Percentiles rank a stretch among this genome's conserved stretches.
Evolutionary conservation across 2,888 invertebrate genomes (phyloP).

Genomic region (Sepioteuthis lessoniana): DNA sequence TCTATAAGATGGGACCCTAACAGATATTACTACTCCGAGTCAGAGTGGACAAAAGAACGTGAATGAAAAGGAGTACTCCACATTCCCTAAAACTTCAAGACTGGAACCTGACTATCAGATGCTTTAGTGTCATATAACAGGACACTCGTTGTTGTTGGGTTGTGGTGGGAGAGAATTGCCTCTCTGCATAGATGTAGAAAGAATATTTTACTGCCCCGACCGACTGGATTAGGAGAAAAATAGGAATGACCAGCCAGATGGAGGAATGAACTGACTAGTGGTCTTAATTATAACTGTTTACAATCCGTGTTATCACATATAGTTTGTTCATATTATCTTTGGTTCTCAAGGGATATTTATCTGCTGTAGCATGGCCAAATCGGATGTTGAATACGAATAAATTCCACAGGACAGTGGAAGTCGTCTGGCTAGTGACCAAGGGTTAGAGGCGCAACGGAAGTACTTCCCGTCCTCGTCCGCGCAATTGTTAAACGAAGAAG

Average conservation of each 20-base stretch:
- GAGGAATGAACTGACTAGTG: background rate
- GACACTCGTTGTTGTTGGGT: no score
- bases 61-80: no score
- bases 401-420: background rate
- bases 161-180: no score
- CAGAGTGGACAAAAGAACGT: no score
- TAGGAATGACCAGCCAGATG: background rate
- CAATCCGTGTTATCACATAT: background rate
- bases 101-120: no score
- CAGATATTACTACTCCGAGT: no score
- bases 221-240: no score
- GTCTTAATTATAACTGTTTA: background rate
- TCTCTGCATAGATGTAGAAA: no score
- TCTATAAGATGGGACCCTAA: no score
- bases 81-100: no score
- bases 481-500: background rate
- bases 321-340: background rate
- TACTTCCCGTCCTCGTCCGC: background rate
- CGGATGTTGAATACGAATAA: constrained; percentile 17
- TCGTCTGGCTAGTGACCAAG: background rate
- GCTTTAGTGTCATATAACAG: no score
- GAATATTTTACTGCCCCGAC: no score
- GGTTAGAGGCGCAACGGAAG: background rate
- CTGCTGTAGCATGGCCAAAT: background rate
- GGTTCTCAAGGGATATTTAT: background rate